phyloP scores from a whole-genome alignment of 1,140 invertebrate species.

The Anoplophora glabripennis region DNA sequence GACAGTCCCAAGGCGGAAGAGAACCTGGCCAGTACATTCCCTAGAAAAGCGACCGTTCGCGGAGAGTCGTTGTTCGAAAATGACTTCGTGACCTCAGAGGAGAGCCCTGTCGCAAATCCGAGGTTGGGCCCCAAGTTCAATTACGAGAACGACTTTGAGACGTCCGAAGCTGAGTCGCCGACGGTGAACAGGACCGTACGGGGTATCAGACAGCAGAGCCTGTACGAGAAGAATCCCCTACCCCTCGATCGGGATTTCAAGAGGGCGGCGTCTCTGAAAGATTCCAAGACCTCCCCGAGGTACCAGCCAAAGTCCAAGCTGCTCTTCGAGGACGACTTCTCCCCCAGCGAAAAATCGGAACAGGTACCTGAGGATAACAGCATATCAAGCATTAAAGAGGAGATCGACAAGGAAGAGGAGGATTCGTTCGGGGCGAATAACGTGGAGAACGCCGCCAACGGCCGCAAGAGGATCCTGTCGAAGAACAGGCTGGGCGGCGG shows the following conservation, averaged over 20 bases:
- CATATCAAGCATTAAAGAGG: conserved; percentile 41
- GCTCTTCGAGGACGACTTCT: conserved; percentile 72
- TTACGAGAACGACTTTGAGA: conserved; percentile 41
- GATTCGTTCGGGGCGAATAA: conserved; percentile 28
- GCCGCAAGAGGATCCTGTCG: conserved; percentile 20
- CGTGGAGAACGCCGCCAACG: conserved; percentile 21
- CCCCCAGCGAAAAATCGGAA: conserved; percentile 52
- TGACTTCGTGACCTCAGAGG: conserved; percentile 56
- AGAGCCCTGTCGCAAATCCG: conserved; percentile 27
- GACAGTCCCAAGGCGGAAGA: conserved; percentile 40
- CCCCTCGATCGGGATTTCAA: conserved; percentile 24
- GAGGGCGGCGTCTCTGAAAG: conserved; percentile 13
- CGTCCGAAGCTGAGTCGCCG: conserved; percentile 28
- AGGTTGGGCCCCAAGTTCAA: conserved; percentile 26
- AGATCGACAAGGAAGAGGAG: conserved; percentile 32
- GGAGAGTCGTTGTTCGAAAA: conserved; percentile 66
- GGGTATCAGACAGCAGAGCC: conserved; percentile 23
- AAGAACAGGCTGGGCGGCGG: conserved; percentile 31
- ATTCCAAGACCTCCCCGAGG: conserved; percentile 26
- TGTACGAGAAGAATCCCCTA: conserved; percentile 27
- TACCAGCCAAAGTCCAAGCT: conserved; percentile 55
- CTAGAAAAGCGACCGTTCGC: conserved; percentile 35
- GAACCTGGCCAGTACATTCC: conserved; percentile 31
- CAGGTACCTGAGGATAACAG: conserved; percentile 33
- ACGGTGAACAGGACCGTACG: conserved; percentile 16